Conservation (phyloP, 2,113 vertebrate species). For the Callorhinus ursinus region DNA sequence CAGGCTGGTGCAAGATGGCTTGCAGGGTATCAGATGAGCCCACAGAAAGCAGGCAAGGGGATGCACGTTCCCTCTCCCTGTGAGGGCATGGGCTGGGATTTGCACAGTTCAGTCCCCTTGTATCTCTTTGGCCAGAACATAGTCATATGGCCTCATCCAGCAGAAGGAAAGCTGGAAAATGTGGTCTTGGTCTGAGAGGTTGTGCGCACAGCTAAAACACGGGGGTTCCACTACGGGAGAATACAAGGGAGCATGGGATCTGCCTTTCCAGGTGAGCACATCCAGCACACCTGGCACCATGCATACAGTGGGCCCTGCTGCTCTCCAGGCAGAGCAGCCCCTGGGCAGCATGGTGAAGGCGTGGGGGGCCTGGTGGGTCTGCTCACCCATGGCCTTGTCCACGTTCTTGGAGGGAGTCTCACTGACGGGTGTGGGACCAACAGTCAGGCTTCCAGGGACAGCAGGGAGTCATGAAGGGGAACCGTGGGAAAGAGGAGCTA, state of each 20-base stretch:
- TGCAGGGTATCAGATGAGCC: neutral
- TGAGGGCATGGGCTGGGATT: neutral
- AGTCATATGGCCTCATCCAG: neutral
- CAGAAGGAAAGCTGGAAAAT: neutral
- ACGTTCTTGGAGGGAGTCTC: neutral
- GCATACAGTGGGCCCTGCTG: neutral
- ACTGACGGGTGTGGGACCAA: neutral
- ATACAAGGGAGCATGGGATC: neutral
- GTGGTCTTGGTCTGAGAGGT: neutral
- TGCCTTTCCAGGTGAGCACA: neutral
- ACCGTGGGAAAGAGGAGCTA: too few species aligned
- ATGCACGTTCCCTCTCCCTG: fast-evolving
- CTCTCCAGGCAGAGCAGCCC: neutral
- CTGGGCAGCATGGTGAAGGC: neutral
- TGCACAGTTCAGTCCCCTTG: neutral
- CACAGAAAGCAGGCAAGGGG: neutral
- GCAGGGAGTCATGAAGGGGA: neutral
- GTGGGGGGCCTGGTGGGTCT: neutral
- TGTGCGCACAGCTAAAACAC: neutral
- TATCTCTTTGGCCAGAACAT: neutral
- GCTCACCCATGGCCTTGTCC: fast-evolving
- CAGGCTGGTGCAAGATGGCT: neutral
- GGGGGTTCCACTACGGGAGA: neutral
- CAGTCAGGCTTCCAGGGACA: neutral
- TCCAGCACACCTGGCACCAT: neutral